Base-by-base conservation (phyloP, 2,888 invertebrate species). In the Clivina fossor region DNA sequence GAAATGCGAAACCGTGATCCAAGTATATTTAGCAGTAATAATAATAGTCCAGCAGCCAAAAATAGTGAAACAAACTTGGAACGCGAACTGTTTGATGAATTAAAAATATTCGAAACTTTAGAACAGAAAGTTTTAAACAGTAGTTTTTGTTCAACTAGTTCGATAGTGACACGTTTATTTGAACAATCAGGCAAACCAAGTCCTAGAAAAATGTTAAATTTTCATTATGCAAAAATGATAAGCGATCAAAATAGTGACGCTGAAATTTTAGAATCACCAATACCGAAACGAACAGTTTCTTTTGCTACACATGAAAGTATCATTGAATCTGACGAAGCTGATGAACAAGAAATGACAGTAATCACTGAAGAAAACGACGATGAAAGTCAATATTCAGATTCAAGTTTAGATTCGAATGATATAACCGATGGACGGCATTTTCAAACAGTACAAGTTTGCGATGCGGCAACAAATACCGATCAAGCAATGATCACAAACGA, bases 81-180 rank as follows among this genome's bases (percentile, higher is more conserved):
- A 46, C 83, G 82, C 24, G 88, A 89, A 66, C n/a, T 47, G n/a
- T n/a, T 38, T 9, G 55, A 55, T 13, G 55, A 55, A 38, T 77
- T 90, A 59, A 80, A 82, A 58, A 80, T 89, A 66, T 92, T 92
- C 73, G 90, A 92, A 66, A 69, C 86, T 4, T 72, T 92, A 26
- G 91, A 92, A 72, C 81, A 84, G 64, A 86, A 86, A 70, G 85
- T 85, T 65, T 85, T 86, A 3, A 77, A 82, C 40, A 85, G 86
- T 16, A 88, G 86, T 66, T 87, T 90, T 62, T 83, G 82, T 67
- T 78, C 86, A 58, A 81, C 84, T 44, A 84, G 83, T 30, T 85
- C 84, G 41, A 80, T 83, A 41, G 79, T 85, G 18, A 72, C 76
- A 48, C 76, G 77, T 13, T 78, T 83, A 59, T 65, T 83, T 54